These are phyloP conservation scores for Acronicta leporina DNA, from an alignment of 2,888 invertebrate species.

Conservation along the genomic window DNA sequence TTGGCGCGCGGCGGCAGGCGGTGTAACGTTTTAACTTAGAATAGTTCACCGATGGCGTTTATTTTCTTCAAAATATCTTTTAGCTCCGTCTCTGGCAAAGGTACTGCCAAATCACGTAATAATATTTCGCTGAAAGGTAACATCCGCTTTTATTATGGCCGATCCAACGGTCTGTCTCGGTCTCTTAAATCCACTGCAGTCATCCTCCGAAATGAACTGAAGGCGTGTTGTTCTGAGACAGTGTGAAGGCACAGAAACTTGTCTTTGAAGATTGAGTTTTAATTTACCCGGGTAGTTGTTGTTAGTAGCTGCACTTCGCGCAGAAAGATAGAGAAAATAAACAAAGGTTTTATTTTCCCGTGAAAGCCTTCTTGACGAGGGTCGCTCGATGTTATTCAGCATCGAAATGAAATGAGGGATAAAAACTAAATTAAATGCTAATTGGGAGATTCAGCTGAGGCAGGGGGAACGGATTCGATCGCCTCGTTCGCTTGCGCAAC, in stretches of 20 bases:
- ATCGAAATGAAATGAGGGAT: conserved; percentile 82
- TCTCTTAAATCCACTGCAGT: conserved; percentile 47
- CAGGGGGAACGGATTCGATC: conserved; percentile 66
- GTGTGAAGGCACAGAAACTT: conserved; percentile 67
- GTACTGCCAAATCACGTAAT: conserved; percentile 38
- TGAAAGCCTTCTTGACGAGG: conserved; percentile 82
- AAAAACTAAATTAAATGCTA: conserved; percentile 85
- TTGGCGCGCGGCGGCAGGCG: conserved; percentile 56
- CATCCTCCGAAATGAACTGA: conserved; percentile 40
- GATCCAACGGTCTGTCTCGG: conserved; percentile 34
- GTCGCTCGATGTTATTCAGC: conserved; percentile 78
- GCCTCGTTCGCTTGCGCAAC: conserved; percentile 66
- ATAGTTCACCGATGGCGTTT: conserved; percentile 60
- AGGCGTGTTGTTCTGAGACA: conserved; percentile 37
- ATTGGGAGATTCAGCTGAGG: conserved; percentile 78
- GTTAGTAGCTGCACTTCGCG: conserved; percentile 73
- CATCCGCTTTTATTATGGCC: conserved; percentile 42
- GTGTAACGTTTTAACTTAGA: conserved; percentile 66
- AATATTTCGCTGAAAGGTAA: conserved; percentile 42
- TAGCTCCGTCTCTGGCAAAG: conserved; percentile 31
- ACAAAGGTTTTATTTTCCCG: conserved; percentile 78
- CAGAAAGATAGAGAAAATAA: conserved; percentile 79
- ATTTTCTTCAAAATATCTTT: conserved; percentile 58
- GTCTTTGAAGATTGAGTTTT: conserved; percentile 75
- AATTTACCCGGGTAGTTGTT: conserved; percentile 77